These are phyloP conservation scores for Oegoconia quadripuncta DNA, from an alignment of 2,888 invertebrate species.

Conservation along the genomic window DNA sequence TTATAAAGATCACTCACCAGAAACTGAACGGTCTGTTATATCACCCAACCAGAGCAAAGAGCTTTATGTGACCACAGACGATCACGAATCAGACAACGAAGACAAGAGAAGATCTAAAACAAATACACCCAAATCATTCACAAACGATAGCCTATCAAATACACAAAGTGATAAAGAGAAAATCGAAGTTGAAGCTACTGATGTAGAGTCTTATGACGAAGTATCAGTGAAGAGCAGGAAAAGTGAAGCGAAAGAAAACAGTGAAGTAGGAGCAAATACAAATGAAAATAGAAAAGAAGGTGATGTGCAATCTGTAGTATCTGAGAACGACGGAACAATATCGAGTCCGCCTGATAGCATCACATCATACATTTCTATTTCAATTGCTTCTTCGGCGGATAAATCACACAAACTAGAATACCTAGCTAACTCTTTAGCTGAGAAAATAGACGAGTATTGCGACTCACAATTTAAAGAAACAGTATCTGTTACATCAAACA, in stretches of 20 bases:
- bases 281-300: slow-evolving; percentile 33
- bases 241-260: slow-evolving; percentile 28
- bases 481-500: slow-evolving; percentile 44
- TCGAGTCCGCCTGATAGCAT: slow-evolving; percentile 73
- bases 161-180: slow-evolving; percentile 55
- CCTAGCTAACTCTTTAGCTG: slow-evolving; percentile 71
- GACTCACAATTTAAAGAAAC: slow-evolving; percentile 68
- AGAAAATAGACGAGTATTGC: slow-evolving; percentile 76
- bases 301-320: slow-evolving; percentile 57
- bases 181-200: slow-evolving; percentile 32
- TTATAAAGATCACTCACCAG: slow-evolving; percentile 71
- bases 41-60: slow-evolving; percentile 59
- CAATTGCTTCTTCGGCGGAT: slow-evolving; percentile 70
- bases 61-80: slow-evolving; percentile 61
- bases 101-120: slow-evolving; percentile 55
- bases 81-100: slow-evolving; percentile 60
- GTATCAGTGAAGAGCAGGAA: slow-evolving; percentile 45
- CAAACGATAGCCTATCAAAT: slow-evolving; percentile 60
- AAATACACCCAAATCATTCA: slow-evolving; percentile 70
- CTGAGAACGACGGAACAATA: slow-evolving; percentile 71
- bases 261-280: slow-evolving; percentile 21
- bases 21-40: slow-evolving; percentile 57
- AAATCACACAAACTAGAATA: slow-evolving; percentile 73
- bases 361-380: slow-evolving; percentile 74
- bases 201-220: slow-evolving; percentile 46